phyloP scores from a whole-genome alignment of 2,113 vertebrate species.

The Aramus guarauna region DNA sequence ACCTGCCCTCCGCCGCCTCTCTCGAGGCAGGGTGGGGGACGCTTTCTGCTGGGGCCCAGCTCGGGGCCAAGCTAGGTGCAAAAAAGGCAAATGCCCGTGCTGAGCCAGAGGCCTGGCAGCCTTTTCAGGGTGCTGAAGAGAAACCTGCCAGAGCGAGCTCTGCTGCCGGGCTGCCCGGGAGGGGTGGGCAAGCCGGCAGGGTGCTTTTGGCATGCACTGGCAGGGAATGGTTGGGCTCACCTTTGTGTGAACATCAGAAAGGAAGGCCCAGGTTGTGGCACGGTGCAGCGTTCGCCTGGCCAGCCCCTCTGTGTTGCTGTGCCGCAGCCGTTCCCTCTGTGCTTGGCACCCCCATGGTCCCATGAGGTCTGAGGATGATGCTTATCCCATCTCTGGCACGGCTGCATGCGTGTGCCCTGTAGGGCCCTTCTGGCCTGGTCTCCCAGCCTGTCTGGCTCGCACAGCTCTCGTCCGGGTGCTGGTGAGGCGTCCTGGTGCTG shows the following conservation, averaged over 20 bases:
- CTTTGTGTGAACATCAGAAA: background rate
- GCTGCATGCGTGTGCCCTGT: accelerated
- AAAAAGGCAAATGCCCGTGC: slow-evolving; percentile 28
- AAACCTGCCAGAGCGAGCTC: background rate
- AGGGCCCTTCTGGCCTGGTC: background rate
- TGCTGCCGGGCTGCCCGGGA: background rate
- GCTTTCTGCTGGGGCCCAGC: background rate
- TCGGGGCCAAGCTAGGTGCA: slow-evolving; percentile 5
- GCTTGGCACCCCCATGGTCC: background rate
- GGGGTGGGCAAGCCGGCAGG: background rate
- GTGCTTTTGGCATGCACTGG: background rate
- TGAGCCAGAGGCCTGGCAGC: slow-evolving; percentile 13
- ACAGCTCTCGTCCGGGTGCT: accelerated
- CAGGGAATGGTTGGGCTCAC: background rate
- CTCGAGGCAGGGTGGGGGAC: background rate
- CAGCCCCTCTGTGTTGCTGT: accelerated
- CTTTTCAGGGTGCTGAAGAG: background rate
- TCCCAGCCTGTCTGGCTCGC: background rate
- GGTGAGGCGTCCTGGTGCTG: accelerated
- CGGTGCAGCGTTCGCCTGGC: accelerated
- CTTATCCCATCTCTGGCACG: background rate
- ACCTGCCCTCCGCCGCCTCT: accelerated
- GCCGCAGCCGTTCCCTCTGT: accelerated
- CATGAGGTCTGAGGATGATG: accelerated
- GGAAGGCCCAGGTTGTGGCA: background rate